A percentile compares a stretch with the other conserved stretches of the same genome.
Conservation (phyloP, 2,888 invertebrate genomes). For the Aethes cnicana region DNA sequence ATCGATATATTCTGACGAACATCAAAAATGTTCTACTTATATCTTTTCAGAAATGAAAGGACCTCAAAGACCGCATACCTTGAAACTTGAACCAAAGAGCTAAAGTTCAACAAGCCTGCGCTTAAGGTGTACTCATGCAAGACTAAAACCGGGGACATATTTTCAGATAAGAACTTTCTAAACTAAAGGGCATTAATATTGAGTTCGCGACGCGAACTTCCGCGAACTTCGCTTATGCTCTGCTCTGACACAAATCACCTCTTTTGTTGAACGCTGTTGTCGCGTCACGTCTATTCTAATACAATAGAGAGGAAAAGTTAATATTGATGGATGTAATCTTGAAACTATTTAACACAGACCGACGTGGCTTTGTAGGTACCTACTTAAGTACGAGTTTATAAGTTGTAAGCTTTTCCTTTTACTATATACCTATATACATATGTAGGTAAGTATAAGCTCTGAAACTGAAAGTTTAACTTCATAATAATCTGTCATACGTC, state of each 20-base stretch:
- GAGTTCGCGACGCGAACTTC: slow-evolving; percentile 56
- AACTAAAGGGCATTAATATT: slow-evolving; percentile 66
- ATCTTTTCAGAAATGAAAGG: no score
- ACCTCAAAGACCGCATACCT: no score
- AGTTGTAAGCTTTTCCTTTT: no score
- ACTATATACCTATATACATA: no score
- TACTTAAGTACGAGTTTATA: no score
- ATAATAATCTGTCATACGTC: no score
- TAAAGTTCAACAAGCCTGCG: slow-evolving; percentile 13
- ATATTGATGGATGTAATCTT: slow-evolving; percentile 18
- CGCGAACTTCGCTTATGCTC: slow-evolving; percentile 43
- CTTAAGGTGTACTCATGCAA: slow-evolving; percentile 21
- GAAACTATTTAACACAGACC: not conserved
- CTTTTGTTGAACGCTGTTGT: slow-evolving; percentile 36
- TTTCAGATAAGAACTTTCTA: slow-evolving; percentile 54
- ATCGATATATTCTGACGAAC: no score
- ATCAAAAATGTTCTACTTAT: no score
- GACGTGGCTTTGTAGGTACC: no score
- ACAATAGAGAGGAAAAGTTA: slow-evolving; percentile 21
- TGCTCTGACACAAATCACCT: slow-evolving; percentile 49
- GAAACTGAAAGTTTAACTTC: no score
- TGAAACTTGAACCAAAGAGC: not conserved
- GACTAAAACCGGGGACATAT: slow-evolving; percentile 32
- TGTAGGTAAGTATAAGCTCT: no score
- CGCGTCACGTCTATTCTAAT: slow-evolving; percentile 29